These are phyloP conservation scores for Tromatobia lineatoria DNA, from an alignment of 2,888 invertebrate genomes.

Conservation along the genomic window DNA sequence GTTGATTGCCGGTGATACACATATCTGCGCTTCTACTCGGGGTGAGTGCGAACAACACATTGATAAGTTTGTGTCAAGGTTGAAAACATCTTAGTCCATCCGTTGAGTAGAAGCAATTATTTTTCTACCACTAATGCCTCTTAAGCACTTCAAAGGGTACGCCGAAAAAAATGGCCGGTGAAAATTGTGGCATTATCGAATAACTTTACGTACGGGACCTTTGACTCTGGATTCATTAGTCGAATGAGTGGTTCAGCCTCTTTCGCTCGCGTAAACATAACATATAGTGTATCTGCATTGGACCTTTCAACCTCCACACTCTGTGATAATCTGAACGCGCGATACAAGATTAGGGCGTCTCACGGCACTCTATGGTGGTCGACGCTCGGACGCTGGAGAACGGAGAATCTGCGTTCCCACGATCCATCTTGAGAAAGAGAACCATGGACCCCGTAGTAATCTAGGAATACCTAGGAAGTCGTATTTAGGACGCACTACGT, in stretches of 20 bases:
- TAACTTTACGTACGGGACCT: conserved; percentile 41
- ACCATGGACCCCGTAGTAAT: conserved; percentile 24
- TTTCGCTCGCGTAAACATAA: conserved; percentile 20
- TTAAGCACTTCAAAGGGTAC: not conserved
- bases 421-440: conserved; percentile 44
- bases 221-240: conserved; percentile 58
- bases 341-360: conserved; percentile 68
- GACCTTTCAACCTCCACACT: conserved; percentile 60
- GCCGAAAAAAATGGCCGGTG: not conserved
- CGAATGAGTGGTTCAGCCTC: conserved; percentile 25
- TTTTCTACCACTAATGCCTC: not conserved
- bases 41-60: not conserved
- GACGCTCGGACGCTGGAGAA: conserved; percentile 36
- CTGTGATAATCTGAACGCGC: conserved; percentile 63
- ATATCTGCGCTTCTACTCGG: too few relatives aligned
- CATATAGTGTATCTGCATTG: conserved; percentile 32
- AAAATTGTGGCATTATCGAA: conserved; percentile 3
- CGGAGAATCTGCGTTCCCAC: conserved; percentile 61
- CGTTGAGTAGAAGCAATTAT: not conserved
- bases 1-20: too few relatives aligned
- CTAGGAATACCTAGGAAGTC: conserved; percentile 50
- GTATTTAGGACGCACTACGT: not conserved
- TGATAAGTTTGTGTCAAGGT: too few relatives aligned
- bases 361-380: conserved; percentile 58
- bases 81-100: too few relatives aligned